Evolutionary conservation across 1,140 invertebrate species (phyloP).

Genomic region (Forficula auricularia): DNA sequence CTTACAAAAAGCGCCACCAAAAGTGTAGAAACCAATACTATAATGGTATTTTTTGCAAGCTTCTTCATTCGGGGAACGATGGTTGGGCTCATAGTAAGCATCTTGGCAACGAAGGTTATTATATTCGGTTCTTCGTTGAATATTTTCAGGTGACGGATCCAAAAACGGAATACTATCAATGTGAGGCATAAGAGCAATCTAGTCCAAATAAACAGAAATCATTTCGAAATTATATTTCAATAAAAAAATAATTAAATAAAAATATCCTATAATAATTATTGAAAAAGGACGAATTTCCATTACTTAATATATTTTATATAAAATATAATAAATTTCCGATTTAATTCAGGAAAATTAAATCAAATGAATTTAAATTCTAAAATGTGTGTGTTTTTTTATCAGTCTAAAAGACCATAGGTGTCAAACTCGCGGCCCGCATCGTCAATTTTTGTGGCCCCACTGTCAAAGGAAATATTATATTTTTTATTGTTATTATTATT

Average conservation of each 20-base stretch:
- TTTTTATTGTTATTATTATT: too few relatives aligned
- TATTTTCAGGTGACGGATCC: constrained; percentile 3
- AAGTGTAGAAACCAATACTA: constrained; percentile 63
- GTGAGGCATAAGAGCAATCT: constrained; percentile 67
- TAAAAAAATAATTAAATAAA: constrained; percentile 12
- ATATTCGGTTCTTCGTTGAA: constrained; percentile 28
- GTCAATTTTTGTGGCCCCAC: too few relatives aligned
- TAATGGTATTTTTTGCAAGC: constrained; percentile 61
- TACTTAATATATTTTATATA: background rate
- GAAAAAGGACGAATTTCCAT: background rate
- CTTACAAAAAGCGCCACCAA: constrained; percentile 54
- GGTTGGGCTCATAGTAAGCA: constrained; percentile 34
- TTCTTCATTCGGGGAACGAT: constrained; percentile 40
- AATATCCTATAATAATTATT: background rate
- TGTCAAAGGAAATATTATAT: too few relatives aligned
- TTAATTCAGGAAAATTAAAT: too few relatives aligned
- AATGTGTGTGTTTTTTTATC: too few relatives aligned
- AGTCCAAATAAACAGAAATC: constrained; percentile 8
- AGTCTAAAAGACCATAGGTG: too few relatives aligned
- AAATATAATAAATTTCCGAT: too few relatives aligned
- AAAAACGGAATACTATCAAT: constrained; percentile 75
- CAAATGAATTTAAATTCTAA: too few relatives aligned
- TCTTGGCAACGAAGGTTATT: constrained; percentile 62
- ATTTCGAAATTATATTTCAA: constrained; percentile 1
- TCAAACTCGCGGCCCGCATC: too few relatives aligned